Conservation (phyloP, 1,140 invertebrate species). For the Artemia franciscana region DNA sequence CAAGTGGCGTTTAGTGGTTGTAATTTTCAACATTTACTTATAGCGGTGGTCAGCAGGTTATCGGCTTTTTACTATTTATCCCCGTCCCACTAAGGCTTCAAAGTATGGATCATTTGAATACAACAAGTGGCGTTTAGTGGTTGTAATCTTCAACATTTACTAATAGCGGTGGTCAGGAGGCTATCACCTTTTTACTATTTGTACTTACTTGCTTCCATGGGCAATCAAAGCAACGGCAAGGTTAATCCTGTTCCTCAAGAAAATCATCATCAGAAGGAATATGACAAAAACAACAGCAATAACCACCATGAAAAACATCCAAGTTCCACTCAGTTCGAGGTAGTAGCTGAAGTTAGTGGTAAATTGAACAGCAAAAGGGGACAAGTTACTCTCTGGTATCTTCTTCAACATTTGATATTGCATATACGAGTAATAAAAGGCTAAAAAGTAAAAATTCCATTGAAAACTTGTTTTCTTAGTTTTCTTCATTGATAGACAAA, state of each 20-base stretch:
- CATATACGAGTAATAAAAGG: slow-evolving; percentile 27
- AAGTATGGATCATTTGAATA: no score
- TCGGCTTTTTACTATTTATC: no score
- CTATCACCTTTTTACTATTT: not conserved
- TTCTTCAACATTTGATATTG: slow-evolving; percentile 29
- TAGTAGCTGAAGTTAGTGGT: slow-evolving; percentile 25
- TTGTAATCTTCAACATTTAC: not conserved
- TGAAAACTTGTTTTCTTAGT: not conserved
- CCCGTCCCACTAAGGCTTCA: no score
- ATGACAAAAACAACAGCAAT: slow-evolving; percentile 34
- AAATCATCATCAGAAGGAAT: slow-evolving; percentile 50
- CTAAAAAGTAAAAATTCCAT: slow-evolving; percentile 18
- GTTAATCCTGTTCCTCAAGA: slow-evolving; percentile 54
- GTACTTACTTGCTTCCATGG: slow-evolving; percentile 39
- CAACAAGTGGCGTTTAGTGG: not conserved
- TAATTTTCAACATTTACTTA: no score
- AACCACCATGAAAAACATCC: slow-evolving; percentile 44
- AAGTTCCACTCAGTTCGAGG: slow-evolving; percentile 33
- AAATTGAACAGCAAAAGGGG: slow-evolving; percentile 18
- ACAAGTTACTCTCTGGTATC: slow-evolving; percentile 4
- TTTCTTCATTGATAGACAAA: no score
- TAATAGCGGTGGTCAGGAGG: not conserved
- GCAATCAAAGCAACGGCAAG: slow-evolving; percentile 71
- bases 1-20: no score
- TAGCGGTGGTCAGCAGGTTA: no score